Conservation (phyloP, 2,888 invertebrate genomes). For the Allophyes oxyacanthae region DNA sequence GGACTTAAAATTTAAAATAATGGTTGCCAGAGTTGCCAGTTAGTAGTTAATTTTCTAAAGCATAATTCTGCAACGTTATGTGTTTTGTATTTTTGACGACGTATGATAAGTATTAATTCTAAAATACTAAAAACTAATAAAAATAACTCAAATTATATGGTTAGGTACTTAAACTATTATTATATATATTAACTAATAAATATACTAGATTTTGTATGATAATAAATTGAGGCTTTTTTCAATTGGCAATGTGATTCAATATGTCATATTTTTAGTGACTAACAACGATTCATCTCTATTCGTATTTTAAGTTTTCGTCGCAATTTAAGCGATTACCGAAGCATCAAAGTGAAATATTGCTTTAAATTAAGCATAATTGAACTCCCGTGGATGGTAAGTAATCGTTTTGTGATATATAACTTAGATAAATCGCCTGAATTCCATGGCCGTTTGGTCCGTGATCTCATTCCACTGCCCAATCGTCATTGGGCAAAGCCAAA, state of each 20-base stretch:
- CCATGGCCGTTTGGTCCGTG: conserved; percentile 45
- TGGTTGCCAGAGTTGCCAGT: no score
- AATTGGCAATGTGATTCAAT: conserved; percentile 24
- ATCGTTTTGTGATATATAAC: conserved; percentile 6
- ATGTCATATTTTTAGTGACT: conserved; percentile 48
- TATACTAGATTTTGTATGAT: no score
- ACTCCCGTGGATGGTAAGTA: conserved; percentile 46
- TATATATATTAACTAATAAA: no score
- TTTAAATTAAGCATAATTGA: conserved; percentile 12
- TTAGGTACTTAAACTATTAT: no score
- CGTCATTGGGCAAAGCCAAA: conserved; percentile 47
- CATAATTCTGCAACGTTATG: no score
- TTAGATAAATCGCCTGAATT: conserved; percentile 12
- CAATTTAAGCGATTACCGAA: conserved; percentile 25
- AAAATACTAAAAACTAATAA: no score
- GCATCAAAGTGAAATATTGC: conserved; percentile 13
- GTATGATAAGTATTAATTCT: no score
- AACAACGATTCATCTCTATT: conserved; percentile 37
- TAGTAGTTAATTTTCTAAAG: no score
- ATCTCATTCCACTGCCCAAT: conserved; percentile 54
- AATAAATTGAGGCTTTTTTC: conserved; percentile 6
- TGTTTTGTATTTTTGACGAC: no score
- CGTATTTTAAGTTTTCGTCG: conserved; percentile 31
- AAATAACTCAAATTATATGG: no score
- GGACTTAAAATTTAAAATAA: no score